Percentiles rank a stretch among this genome's conserved stretches.
These are phyloP conservation scores for Sebastes nivosus DNA, from an alignment of 2,797 vertebrate genomes.

Conservation along the genomic window DNA sequence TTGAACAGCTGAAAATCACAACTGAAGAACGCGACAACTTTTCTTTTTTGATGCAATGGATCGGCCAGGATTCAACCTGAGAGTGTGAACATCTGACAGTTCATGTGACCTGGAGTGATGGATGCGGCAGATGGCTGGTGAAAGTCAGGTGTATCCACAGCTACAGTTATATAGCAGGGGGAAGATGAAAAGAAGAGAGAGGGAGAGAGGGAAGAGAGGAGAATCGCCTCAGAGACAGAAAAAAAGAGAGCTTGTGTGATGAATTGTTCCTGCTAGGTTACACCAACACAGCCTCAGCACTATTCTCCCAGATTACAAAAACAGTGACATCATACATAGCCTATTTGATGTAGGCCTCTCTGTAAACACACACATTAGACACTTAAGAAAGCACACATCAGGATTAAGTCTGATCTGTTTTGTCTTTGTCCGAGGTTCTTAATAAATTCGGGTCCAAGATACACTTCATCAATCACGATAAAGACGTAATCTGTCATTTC, in stretches of 20 bases:
- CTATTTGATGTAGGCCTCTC: constrained; percentile 25
- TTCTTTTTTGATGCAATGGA: constrained; percentile 11
- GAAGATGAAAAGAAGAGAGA: constrained; percentile 36
- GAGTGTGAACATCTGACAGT: constrained; percentile 25
- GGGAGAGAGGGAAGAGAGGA: constrained; percentile 12
- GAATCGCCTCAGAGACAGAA: constrained; percentile 36
- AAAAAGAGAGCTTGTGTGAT: constrained; percentile 42
- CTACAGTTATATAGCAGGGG: constrained; percentile 11
- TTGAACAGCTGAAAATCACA: constrained; percentile 27
- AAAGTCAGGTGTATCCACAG: constrained; percentile 33
- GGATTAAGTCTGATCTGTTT: constrained; percentile 32
- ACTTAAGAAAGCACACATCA: constrained; percentile 39
- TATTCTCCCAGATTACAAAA: constrained; percentile 56
- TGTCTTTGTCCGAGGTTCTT: constrained; percentile 27
- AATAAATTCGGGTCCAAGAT: constrained; percentile 48
- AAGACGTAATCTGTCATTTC: constrained; percentile 19
- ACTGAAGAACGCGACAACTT: neutral
- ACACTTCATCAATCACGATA: constrained; percentile 46
- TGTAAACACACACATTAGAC: constrained; percentile 56
- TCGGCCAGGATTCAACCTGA: constrained; percentile 1
- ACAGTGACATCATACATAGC: constrained; percentile 58
- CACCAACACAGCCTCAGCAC: constrained; percentile 43
- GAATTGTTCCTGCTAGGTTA: constrained; percentile 50
- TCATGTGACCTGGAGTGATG: constrained; percentile 19
- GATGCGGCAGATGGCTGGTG: constrained; percentile 37